A percentile compares a stretch with the other conserved stretches of the same genome.
phyloP scores from a whole-genome alignment of 2,888 invertebrate species.

The Noctua fimbriata region DNA sequence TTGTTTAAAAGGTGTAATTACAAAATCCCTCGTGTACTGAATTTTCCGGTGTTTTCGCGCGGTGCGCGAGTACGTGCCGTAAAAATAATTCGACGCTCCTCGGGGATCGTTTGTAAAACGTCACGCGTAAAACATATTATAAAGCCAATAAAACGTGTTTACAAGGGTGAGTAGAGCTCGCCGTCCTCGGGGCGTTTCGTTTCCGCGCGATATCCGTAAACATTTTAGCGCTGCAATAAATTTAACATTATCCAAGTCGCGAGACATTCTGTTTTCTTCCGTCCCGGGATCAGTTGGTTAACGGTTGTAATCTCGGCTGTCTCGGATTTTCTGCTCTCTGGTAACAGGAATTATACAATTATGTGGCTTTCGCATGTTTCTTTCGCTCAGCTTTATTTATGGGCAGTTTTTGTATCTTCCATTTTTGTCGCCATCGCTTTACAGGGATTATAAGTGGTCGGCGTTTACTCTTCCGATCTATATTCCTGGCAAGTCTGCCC shows the following conservation, averaged over 20 bases:
- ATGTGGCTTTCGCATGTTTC: slow-evolving; percentile 80
- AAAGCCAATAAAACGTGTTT: slow-evolving; percentile 91
- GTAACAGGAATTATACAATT: slow-evolving; percentile 86
- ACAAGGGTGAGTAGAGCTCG: slow-evolving; percentile 89
- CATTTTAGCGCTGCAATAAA: slow-evolving; percentile 90
- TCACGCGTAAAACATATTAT: slow-evolving; percentile 91
- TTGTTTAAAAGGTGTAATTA: slow-evolving; percentile 87
- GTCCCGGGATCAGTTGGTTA: slow-evolving; percentile 89
- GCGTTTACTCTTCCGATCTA: slow-evolving; percentile 9
- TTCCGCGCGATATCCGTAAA: slow-evolving; percentile 89
- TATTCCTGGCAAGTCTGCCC: background rate
- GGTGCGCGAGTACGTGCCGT: slow-evolving; percentile 87
- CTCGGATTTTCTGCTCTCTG: slow-evolving; percentile 84
- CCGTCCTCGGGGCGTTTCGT: slow-evolving; percentile 81
- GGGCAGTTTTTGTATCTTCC: slow-evolving; percentile 50
- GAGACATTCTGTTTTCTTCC: slow-evolving; percentile 89
- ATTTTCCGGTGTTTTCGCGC: slow-evolving; percentile 85
- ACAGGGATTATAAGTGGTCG: slow-evolving; percentile 31
- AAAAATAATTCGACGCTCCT: slow-evolving; percentile 89
- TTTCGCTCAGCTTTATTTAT: slow-evolving; percentile 76
- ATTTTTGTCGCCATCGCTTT: slow-evolving; percentile 46
- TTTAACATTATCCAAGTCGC: slow-evolving; percentile 89
- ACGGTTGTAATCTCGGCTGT: slow-evolving; percentile 88
- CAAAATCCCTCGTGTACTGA: slow-evolving; percentile 86
- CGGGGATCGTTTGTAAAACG: slow-evolving; percentile 90